Percentiles rank a stretch among this genome's conserved stretches.
Conservation (phyloP, 2,113 vertebrate species). For the Halichoerus grypus region DNA sequence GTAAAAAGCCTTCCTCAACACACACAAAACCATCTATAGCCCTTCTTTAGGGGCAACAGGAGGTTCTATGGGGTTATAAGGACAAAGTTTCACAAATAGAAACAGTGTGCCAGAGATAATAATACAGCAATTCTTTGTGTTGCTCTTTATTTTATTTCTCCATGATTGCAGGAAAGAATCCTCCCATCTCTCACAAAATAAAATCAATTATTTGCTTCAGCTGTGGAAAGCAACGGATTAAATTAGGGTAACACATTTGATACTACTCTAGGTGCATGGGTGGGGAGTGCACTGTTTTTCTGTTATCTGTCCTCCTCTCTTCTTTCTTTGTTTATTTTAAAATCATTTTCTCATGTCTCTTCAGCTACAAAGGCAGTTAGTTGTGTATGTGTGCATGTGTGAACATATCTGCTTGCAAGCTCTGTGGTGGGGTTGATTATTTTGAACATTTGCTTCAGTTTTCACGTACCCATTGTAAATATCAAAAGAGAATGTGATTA, state of each 20-base stretch:
- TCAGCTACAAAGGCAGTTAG: background rate
- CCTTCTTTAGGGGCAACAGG: background rate
- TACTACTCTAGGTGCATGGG: background rate
- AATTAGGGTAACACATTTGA: background rate
- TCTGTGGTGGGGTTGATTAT: background rate
- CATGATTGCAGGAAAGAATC: background rate
- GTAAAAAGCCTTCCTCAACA: background rate
- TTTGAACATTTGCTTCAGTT: slow-evolving; percentile 52
- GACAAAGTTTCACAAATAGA: background rate
- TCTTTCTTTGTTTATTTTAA: slow-evolving; percentile 33
- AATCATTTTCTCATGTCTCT: slow-evolving; percentile 29
- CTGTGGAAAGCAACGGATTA: slow-evolving; percentile 12
- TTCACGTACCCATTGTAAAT: slow-evolving; percentile 43
- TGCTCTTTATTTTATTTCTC: slow-evolving; percentile 30
- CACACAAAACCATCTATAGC: background rate
- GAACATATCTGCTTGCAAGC: background rate
- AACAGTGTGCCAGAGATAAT: background rate
- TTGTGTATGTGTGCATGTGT: background rate
- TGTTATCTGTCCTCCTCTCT: background rate
- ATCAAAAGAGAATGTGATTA: slow-evolving; percentile 18
- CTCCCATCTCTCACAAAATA: background rate
- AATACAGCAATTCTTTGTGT: background rate
- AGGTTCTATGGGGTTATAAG: background rate
- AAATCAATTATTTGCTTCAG: background rate
- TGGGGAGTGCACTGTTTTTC: background rate